Conservation (phyloP, 2,797 vertebrate genomes). For the Eulemur mongoz region DNA sequence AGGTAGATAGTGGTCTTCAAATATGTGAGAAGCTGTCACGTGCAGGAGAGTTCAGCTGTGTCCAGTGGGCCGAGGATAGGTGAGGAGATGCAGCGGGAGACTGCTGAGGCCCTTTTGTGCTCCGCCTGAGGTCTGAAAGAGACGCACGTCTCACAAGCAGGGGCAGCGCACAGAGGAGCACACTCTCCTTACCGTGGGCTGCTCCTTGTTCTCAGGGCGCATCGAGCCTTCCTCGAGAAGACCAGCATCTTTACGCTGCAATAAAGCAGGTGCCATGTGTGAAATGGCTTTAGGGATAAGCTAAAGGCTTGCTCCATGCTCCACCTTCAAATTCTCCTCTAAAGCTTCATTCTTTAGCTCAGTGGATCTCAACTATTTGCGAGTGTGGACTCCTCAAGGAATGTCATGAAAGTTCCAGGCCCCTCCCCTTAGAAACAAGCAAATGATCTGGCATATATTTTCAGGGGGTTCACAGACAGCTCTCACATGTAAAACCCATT, state of each 20-base stretch:
- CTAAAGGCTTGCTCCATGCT: neutral
- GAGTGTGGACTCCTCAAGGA: neutral
- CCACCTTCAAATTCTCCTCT: neutral
- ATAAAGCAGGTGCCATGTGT: neutral
- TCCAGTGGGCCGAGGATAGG: neutral
- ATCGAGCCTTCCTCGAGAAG: neutral
- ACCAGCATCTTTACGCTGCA: neutral
- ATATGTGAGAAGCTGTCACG: neutral
- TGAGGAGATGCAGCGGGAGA: neutral
- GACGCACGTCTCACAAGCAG: neutral
- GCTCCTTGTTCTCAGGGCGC: neutral
- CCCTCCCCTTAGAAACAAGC: neutral
- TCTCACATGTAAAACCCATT: neutral
- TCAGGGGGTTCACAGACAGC: neutral
- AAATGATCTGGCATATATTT: neutral
- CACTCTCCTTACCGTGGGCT: neutral
- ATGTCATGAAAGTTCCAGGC: neutral
- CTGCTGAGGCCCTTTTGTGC: neutral
- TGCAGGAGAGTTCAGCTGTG: neutral
- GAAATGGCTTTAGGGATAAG: neutral
- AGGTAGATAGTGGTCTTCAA: neutral
- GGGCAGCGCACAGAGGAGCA: accelerated
- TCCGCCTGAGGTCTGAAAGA: neutral
- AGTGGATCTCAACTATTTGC: neutral
- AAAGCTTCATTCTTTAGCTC: neutral